Evolutionary conservation across 92 coral and sea anemone species (phyloP).

Genomic region (Zoanthus gigantus): DNA sequence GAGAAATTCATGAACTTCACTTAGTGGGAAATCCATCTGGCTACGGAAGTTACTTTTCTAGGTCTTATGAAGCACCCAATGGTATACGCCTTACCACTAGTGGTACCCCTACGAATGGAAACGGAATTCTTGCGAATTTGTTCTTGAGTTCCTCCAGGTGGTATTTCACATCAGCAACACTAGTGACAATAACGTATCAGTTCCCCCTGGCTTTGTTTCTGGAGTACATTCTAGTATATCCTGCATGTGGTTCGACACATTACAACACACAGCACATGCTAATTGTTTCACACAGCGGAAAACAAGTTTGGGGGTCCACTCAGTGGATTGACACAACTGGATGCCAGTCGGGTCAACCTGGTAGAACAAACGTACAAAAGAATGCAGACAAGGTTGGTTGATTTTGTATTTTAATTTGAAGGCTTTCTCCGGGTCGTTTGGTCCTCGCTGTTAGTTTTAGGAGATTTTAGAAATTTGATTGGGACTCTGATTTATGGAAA

Average conservation of each 20-base stretch:
- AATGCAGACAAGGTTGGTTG: slow-evolving; percentile 61
- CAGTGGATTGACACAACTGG: slow-evolving; percentile 63
- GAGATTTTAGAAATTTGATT: too few species aligned
- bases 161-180: slow-evolving; percentile 57
- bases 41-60: slow-evolving; percentile 52
- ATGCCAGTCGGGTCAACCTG: slow-evolving; percentile 68
- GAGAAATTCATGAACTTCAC: slow-evolving; percentile 55
- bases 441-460: too few species aligned
- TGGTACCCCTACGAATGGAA: slow-evolving; percentile 56
- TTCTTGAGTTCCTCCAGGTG: slow-evolving; percentile 43
- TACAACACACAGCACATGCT: slow-evolving; percentile 59
- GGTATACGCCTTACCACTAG: slow-evolving; percentile 64
- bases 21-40: slow-evolving; percentile 47
- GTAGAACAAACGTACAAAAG: slow-evolving; percentile 45
- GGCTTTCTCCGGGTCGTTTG: too few species aligned
- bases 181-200: slow-evolving; percentile 55
- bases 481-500: too few species aligned
- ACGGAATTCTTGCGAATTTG: slow-evolving; percentile 58
- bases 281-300: slow-evolving; percentile 42
- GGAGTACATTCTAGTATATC: slow-evolving; percentile 61
- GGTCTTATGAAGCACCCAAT: slow-evolving; percentile 56
- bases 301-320: slow-evolving; percentile 35
- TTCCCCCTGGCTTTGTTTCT: slow-evolving; percentile 62
- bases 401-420: not conserved
- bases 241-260: slow-evolving; percentile 54